Base-by-base conservation (phyloP, 2,888 invertebrate species). In the Pimpla rufipes region DNA sequence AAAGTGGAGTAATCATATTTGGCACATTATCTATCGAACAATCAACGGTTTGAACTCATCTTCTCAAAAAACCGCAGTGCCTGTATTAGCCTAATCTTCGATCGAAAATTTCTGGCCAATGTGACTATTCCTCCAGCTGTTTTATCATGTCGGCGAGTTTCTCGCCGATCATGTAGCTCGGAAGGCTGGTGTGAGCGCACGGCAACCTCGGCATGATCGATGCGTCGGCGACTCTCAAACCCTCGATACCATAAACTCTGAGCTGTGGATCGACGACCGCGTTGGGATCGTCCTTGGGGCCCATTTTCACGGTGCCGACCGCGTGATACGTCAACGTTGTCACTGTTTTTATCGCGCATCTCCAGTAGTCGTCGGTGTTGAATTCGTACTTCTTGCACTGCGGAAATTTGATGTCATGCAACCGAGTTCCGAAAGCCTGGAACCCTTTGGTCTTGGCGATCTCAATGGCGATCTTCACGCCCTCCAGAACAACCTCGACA, bases 241-340 rank as follows among this genome's bases (percentile, higher is more conserved):
- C 90, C 0, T 90, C 85, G 2, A 95, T 91, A 0, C 95, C 95
- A 86, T 95, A 91, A 0, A 95, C 95, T 64, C 91, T 92, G 8
- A 95, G 89, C 67, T 94, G 86, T 1, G 94, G 93, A 87, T 95
- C 95, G 0, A 96, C 95, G 0, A 96, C 95, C 0, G 95, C 94
- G 67, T 93, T 92, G 0, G 93, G 92, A 88, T 95, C 95, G 11
- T 84, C 87, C 1, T 85, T 59, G 0, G 95, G 94, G 0, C 95
- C 95, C 95, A 95, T 95, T 88, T 94, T 95, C 52, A 93, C 94
- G 0, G 95, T 95, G 0, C 94, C 94, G 5, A 95, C 94, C 87
- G 96, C 96, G 87, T 96, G 96, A 86, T 96, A 95, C 88, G 95
- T 94, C 77, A 96, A 95, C n/a, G 94, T 94, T 0, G 96, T 95